Percentiles rank a stretch among this genome's conserved stretches.
These are phyloP conservation scores for Polymixis lichenea DNA, from an alignment of 2,888 invertebrate genomes.

Conservation along the genomic window DNA sequence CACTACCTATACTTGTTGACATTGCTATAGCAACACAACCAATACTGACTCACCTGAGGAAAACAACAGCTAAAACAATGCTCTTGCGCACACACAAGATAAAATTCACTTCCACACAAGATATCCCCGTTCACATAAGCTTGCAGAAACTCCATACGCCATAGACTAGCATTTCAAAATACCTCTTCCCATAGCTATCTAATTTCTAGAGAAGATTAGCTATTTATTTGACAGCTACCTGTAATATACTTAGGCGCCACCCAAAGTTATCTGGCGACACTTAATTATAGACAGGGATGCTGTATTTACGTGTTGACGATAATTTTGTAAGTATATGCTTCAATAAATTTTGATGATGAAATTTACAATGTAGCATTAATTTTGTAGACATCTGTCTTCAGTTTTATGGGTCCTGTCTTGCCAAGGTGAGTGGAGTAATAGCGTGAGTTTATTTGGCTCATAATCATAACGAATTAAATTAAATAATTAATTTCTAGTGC, in stretches of 20 bases:
- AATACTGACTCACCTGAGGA: not conserved
- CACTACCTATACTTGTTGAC: not conserved
- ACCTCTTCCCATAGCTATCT: constrained; percentile 64
- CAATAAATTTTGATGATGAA: constrained; percentile 29
- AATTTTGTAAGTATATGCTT: constrained; percentile 19
- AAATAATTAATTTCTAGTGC: not conserved
- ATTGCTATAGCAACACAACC: not conserved
- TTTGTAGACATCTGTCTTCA: constrained; percentile 2
- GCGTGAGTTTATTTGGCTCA: not conserved
- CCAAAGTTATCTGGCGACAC: constrained; percentile 52
- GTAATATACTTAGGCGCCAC: constrained; percentile 56
- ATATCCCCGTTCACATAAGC: constrained; percentile 54
- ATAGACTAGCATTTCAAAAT: constrained; percentile 55
- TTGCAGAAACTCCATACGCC: constrained; percentile 57
- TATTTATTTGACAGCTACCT: constrained; percentile 52
- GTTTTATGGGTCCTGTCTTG: constrained; percentile 8
- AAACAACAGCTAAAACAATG: constrained; percentile 15
- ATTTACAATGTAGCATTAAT: constrained; percentile 28
- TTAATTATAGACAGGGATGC: constrained; percentile 22
- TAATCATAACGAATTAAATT: not conserved
- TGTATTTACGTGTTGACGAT: constrained; percentile 34
- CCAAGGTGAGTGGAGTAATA: not conserved
- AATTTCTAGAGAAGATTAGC: constrained; percentile 59
- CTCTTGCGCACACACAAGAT: constrained; percentile 29
- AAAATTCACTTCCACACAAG: constrained; percentile 41